Evolutionary conservation across 2,888 invertebrate species (phyloP).

Genomic region (Eulithis prunata): DNA sequence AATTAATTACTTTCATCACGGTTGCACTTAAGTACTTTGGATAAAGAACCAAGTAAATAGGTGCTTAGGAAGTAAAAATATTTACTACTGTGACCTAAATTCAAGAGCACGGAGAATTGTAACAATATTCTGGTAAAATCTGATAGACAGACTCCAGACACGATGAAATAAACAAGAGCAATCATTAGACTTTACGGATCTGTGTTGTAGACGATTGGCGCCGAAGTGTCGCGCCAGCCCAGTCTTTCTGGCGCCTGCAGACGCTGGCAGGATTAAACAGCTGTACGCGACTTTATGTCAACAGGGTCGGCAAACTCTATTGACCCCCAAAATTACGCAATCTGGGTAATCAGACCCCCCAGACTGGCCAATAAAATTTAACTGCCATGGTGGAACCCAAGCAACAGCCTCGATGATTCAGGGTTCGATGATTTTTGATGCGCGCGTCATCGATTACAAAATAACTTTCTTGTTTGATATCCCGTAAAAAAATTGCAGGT

Average conservation of each 20-base stretch:
- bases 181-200: constrained; percentile 35
- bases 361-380: constrained; percentile 30
- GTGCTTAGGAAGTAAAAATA: too few species aligned
- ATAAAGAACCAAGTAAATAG: not conserved
- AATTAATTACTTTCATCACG: constrained; percentile 12
- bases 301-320: constrained; percentile 53
- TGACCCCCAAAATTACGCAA: constrained; percentile 46
- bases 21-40: not conserved
- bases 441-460: not conserved
- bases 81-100: constrained; percentile 1
- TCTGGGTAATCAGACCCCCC: constrained; percentile 23
- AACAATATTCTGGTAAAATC: constrained; percentile 2
- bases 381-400: constrained; percentile 17
- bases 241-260: constrained; percentile 66
- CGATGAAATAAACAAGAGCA: constrained; percentile 35
- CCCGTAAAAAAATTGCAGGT: not conserved
- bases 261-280: constrained; percentile 54
- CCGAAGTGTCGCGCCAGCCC: constrained; percentile 62
- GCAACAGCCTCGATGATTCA: not conserved
- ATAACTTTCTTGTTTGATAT: not conserved
- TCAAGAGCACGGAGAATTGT: constrained; percentile 8
- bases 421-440: constrained; percentile 17
- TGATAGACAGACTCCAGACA: constrained; percentile 17
- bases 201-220: constrained; percentile 51
- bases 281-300: constrained; percentile 49